Base-by-base conservation (phyloP, 1,140 invertebrate genomes). In the Bombus terrestris region DNA sequence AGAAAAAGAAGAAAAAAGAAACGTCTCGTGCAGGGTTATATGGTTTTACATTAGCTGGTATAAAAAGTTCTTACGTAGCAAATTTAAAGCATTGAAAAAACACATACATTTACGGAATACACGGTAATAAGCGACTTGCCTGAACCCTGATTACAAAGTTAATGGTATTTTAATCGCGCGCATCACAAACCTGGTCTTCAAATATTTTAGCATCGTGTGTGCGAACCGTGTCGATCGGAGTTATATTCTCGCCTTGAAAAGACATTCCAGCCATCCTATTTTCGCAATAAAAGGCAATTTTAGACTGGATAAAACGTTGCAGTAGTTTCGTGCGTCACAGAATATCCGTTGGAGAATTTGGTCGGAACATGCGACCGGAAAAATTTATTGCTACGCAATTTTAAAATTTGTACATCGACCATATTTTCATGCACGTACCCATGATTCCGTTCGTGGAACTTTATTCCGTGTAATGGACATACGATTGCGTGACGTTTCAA, bases 321-420 rank as follows among this genome's bases (percentile, higher is more conserved):
- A 62, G 47, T 53, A 53, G 78, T 78, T 43, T 81, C 62, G 59
- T 59, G 78, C 77, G n/a, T 35, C 66, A 66, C 37, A 28, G 66
- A 86, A 82, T 62, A 53, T 41, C 47, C 86, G 32, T 81, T 88
- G 47, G 25, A 57, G 66, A 72, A 81, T 81, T 71, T 66, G 57
- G 43, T 59, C 32, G 62, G 32, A 72, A 84, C 80, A 74, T 69
- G 80, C 73, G 32, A 28, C 37, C 74, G 68, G 77, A 86, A 89
- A 75, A 81, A 77, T 88, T 89, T 85, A 89, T 87, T 68, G 66
- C 88, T 73, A 68, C 73, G 86, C 84, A 87, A 85, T 88, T 81
- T 88, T 76, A 69, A 73, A 89, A 87, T 89, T 88, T 81, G 66
- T 39, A 75, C 66, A n/a, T 66, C 73, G 32, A 77, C 81, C 59